phyloP scores from a whole-genome alignment of 2,113 vertebrate species.

The Microtus pennsylvanicus region DNA sequence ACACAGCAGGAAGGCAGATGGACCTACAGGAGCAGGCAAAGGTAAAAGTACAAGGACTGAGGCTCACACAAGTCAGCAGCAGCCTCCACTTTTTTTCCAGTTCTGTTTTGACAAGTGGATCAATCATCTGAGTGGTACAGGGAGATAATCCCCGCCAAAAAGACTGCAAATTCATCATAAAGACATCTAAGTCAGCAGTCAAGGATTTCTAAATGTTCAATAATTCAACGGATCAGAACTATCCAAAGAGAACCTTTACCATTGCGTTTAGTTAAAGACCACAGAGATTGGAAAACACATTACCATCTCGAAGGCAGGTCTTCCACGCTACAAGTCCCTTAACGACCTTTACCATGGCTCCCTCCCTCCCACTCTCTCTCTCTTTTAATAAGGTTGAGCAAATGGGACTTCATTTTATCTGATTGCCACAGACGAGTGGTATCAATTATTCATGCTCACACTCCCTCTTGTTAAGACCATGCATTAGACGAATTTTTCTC shows the following conservation, averaged over 20 bases:
- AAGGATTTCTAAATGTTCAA: constrained; percentile 80
- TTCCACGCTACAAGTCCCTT: constrained; percentile 87
- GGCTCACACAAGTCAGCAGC: background rate
- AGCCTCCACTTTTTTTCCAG: constrained; percentile 14
- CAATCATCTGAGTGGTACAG: background rate
- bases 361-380: constrained; percentile 77
- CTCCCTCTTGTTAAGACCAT: constrained; percentile 86
- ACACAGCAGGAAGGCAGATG: background rate
- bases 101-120: constrained; percentile 20
- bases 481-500: constrained; percentile 90
- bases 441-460: constrained; percentile 90
- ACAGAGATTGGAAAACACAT: constrained; percentile 88
- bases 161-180: constrained; percentile 66
- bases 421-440: constrained; percentile 84
- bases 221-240: constrained; percentile 86
- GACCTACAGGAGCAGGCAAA: background rate
- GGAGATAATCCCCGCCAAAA: constrained; percentile 26
- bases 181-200: constrained; percentile 70
- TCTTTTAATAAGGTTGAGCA: constrained; percentile 92
- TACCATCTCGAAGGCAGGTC: constrained; percentile 84
- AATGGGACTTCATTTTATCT: constrained; percentile 91
- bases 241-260: constrained; percentile 83
- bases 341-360: constrained; percentile 87
- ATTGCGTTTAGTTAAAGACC: constrained; percentile 90
- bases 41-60: background rate